These are phyloP conservation scores for Melanotaenia nigrans DNA, from an alignment of 2,797 vertebrate species.

Conservation along the genomic window DNA sequence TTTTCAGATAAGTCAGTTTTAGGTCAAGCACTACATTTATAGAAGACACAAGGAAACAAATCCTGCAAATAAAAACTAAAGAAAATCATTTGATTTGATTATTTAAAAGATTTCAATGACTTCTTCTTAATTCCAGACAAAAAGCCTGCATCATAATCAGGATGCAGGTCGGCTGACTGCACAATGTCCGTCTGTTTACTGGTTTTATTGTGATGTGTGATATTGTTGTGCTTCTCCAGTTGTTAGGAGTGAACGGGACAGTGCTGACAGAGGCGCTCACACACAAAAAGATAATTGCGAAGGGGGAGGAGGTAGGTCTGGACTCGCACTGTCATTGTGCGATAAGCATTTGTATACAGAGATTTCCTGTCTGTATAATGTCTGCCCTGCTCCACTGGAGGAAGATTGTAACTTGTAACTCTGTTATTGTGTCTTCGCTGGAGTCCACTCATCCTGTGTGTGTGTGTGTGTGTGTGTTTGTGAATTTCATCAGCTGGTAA, in stretches of 20 bases:
- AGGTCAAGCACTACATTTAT: no score
- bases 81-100: slow-evolving; percentile 2
- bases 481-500: slow-evolving; percentile 86
- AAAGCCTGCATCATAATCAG: slow-evolving; percentile 4
- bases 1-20: no score
- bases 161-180: background rate
- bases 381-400: slow-evolving; percentile 33
- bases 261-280: slow-evolving; percentile 91
- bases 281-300: slow-evolving; percentile 97
- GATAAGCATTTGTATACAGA: slow-evolving; percentile 50
- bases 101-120: background rate
- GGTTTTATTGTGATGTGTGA: background rate
- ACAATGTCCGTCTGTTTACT: background rate
- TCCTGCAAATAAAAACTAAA: background rate
- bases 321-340: slow-evolving; percentile 38
- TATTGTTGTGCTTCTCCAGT: slow-evolving; percentile 78
- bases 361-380: slow-evolving; percentile 61
- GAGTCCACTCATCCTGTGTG: background rate
- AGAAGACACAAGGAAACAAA: no score
- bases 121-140: slow-evolving; percentile 9
- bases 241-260: slow-evolving; percentile 88
- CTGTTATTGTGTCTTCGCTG: slow-evolving; percentile 20
- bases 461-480: slow-evolving; percentile 12
- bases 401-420: slow-evolving; percentile 26
- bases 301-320: slow-evolving; percentile 92